Base-by-base conservation (phyloP, 2,888 invertebrate genomes). In the Leptinotarsa haldemani region DNA sequence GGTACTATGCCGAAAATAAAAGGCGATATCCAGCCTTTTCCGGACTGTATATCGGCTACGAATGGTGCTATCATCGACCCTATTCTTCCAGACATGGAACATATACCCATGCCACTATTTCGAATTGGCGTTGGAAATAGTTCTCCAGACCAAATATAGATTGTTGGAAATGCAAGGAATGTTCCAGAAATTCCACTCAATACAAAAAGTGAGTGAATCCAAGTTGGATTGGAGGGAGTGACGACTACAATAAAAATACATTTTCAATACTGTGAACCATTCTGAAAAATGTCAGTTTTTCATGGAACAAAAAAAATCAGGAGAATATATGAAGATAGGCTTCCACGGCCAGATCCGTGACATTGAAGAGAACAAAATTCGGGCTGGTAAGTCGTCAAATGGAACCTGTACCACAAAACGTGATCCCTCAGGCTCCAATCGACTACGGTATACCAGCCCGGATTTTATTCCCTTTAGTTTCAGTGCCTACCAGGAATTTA, bases 51-150 rank as follows among this genome's bases (percentile, higher is more conserved):
- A 18, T 92, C 91, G 1, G 94, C 93, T 2, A 97, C 91, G 81
- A 94, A 94, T 0, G 96, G 96, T 0, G 97, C 95, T 3, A 93
- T 81, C 90, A 96, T 94, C 0, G 96, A 95, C 7, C 97, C 97
- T 74, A 96, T 87, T 82, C 97, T 90, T 0, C 96, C 96, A 74
- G 93, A 91, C 88, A 95, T 94, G 0, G 96, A 96, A 46, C 95
- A 93, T 4, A 94, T 89, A 0, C 97, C 97, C 72, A 97, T 92
- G 0, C 95, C 96, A 53, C 94, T 93, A 83, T 96, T 96, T 48
- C 97, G 90, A 0, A 96, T 93, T 2, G 95, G 93, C 0, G 97
- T 97, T 0, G 97, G 97, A 85, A 95, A 97, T 13, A 96, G 86
- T 87, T 97, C 97, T 0, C 95, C 95, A 0, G 94, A 94, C 86